A percentile compares a stretch with the other conserved stretches of the same genome.
Conservation (phyloP, 2,797 vertebrate species). For the Anabas testudineus region DNA sequence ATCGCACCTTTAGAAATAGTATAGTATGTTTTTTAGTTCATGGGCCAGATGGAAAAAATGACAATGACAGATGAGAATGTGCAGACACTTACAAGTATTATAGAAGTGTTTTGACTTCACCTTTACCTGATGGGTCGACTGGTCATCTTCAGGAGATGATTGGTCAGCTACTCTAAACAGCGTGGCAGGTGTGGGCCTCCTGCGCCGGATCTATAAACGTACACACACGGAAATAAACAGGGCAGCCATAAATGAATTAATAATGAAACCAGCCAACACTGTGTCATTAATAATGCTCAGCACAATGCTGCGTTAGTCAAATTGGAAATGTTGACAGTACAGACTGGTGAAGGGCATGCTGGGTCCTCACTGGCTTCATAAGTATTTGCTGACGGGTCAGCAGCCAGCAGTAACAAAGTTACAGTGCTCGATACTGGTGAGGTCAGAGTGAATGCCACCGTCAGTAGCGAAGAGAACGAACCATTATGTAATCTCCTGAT, state of each 20-base stretch:
- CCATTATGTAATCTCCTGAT: slow-evolving; percentile 27
- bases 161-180: slow-evolving; percentile 95
- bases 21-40: background rate
- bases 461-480: slow-evolving; percentile 33
- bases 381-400: slow-evolving; percentile 26
- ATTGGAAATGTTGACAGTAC: slow-evolving; percentile 36
- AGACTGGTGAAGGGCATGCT: slow-evolving; percentile 10
- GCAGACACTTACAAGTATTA: slow-evolving; percentile 23
- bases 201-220: slow-evolving; percentile 89
- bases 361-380: slow-evolving; percentile 29
- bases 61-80: slow-evolving; percentile 1
- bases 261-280: slow-evolving; percentile 21
- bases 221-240: slow-evolving; percentile 49
- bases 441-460: slow-evolving; percentile 8
- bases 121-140: slow-evolving; percentile 91
- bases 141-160: slow-evolving; percentile 92
- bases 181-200: slow-evolving; percentile 96
- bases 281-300: slow-evolving; percentile 47
- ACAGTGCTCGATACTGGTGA: background rate
- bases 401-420: slow-evolving; percentile 27
- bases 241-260: slow-evolving; percentile 52
- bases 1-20: too few relatives aligned
- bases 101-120: slow-evolving; percentile 68
- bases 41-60: background rate
- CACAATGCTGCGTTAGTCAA: slow-evolving; percentile 33